Evolutionary conservation across 2,797 vertebrate species (phyloP).

Genomic region (Kryptolebias ocellatus): DNA sequence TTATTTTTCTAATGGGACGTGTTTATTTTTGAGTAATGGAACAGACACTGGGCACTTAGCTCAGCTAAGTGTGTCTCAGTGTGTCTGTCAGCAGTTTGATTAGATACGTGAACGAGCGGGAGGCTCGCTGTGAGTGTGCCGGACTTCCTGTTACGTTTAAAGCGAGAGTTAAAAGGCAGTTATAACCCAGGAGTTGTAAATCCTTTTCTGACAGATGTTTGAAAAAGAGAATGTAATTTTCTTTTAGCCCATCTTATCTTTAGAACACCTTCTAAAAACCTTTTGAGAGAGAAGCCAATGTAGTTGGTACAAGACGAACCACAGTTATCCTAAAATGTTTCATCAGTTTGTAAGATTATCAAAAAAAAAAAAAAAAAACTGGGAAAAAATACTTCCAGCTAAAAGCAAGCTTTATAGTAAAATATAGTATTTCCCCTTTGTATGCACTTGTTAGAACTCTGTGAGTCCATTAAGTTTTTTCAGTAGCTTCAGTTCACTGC

Average conservation of each 20-base stretch:
- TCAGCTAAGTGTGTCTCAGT: constrained; percentile 35
- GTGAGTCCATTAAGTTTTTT: too few species aligned
- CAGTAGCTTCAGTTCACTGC: too few species aligned
- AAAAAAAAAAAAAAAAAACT: too few species aligned
- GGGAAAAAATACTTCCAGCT: too few species aligned
- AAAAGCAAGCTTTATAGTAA: too few species aligned
- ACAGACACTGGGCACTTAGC: constrained; percentile 58
- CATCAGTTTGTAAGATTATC: too few species aligned
- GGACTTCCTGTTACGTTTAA: constrained; percentile 50
- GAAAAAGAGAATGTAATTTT: constrained; percentile 17
- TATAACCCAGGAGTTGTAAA: constrained; percentile 20
- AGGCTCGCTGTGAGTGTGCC: constrained; percentile 25
- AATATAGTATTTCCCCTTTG: too few species aligned
- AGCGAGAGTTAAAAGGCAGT: constrained; percentile 8
- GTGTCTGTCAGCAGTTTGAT: constrained; percentile 57
- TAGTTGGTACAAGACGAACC: not conserved
- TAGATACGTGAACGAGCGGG: constrained; percentile 42
- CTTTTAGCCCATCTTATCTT: too few species aligned
- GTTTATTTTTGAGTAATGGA: constrained; percentile 75
- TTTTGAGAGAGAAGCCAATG: not conserved
- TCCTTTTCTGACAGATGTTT: constrained; percentile 26
- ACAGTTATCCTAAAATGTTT: not conserved
- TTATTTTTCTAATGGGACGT: constrained; percentile 72
- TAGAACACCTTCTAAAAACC: constrained; percentile 1
- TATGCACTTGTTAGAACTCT: too few species aligned